Evolutionary conservation across 2,888 invertebrate genomes (phyloP), one percentile per base, ranked within the genome.

Genomic region (Malthinus seriepunctatus): DNA sequence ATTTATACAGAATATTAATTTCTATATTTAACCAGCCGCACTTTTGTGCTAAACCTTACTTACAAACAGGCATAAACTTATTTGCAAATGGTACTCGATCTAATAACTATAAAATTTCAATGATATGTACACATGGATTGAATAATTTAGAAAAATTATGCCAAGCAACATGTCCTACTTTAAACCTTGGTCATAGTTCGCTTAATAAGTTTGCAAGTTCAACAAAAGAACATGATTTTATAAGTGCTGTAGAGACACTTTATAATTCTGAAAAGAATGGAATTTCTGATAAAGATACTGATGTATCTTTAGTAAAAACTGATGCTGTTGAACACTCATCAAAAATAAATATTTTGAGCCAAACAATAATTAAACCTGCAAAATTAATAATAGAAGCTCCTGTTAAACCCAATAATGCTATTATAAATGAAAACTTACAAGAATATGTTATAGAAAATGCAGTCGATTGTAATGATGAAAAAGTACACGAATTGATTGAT

Each of bases 1-100:
- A 32, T 34, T 51, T 66, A 10, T 64, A 64, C 15, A 58, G 59
- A 49, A 55, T 56, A 12, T 12, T 66, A 14, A 35, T 51, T 14
- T 33, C 32, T 11, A 35, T 62, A 14, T 55, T 61, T 15, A 9
- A 52, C 44, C 60, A 57, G 55, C 47, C 56, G 51, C 8, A 15
- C 10, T 37, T 15, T 44, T 39, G 37, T 15, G 7, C 15, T 9
- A 11, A 31, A 10, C 56, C 56, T 32, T 51, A 60, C 9, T n/a
- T 64, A n/a, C 44, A 60, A 46, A 45, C 56, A n/a, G 57, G 54
- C 8, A 49, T 60, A n/a, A 46, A 53, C 15, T 14, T 64, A n/a
- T 51, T 65, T 46, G 33, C 45, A 7, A 53, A 46, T 39, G 63
- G 65, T 15, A 42, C 23, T 15, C 52, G 23, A 9, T 46, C 54